Conservation (phyloP, 2,888 invertebrate genomes). For the Caenorhabditis angaria region DNA sequence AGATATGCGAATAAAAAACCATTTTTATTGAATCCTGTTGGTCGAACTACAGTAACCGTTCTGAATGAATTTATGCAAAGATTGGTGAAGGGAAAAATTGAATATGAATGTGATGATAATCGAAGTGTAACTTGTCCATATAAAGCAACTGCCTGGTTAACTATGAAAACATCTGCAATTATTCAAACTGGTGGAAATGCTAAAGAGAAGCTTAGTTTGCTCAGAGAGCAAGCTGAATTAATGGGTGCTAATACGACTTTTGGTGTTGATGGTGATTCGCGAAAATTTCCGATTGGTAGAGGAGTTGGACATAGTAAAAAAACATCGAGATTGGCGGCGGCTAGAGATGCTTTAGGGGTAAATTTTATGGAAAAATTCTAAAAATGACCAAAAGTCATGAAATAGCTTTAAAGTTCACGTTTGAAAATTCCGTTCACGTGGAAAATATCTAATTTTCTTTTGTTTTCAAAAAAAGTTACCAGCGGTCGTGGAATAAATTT, state of each 20-base stretch:
- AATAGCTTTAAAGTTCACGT: no score
- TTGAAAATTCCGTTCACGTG: no score
- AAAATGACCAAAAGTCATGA: no score
- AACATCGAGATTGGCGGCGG: conserved; percentile 91
- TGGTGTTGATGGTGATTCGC: background rate
- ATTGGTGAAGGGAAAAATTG: conserved; percentile 81
- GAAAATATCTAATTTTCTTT: no score
- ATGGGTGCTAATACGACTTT: conserved; percentile 7
- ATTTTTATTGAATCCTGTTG: conserved; percentile 47
- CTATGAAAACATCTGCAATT: conserved; percentile 24
- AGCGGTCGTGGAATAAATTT: no score
- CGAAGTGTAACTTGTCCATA: conserved; percentile 52
- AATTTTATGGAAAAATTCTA: no score
- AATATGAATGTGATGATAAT: conserved; percentile 58
- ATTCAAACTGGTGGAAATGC: conserved; percentile 25
- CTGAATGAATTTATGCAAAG: conserved; percentile 97
- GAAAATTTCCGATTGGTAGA: conserved; percentile 81
- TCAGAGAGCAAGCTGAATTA: conserved; percentile 28
- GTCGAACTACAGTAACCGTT: conserved; percentile 86
- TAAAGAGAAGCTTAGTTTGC: conserved; percentile 47
- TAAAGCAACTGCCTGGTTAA: conserved; percentile 50
- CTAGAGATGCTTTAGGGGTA: conserved; percentile 63
- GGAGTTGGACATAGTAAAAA: conserved; percentile 95
- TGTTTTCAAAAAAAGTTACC: no score
- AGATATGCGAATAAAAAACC: conserved; percentile 73